Evolutionary conservation across 2,797 vertebrate species (phyloP).

Genomic region (Setipinna tenuifilis): DNA sequence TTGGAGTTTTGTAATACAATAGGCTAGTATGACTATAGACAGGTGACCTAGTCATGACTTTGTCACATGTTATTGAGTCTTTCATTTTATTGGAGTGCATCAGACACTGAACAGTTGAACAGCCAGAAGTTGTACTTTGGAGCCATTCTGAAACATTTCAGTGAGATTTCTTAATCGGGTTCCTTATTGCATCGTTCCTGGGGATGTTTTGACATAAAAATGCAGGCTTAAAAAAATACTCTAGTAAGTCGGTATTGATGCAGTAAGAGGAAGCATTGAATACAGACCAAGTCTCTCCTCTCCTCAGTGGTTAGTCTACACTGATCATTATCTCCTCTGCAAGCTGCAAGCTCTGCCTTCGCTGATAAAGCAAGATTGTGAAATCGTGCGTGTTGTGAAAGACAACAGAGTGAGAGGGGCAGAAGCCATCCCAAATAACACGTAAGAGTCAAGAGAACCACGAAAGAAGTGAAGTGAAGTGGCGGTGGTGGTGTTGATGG

Average conservation of each 20-base stretch:
- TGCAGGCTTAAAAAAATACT: background rate
- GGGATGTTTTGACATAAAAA: constrained; percentile 25
- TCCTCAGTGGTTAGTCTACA: constrained; percentile 57
- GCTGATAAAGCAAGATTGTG: constrained; percentile 47
- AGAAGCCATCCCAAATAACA: constrained; percentile 1
- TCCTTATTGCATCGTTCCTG: background rate
- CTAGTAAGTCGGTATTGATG: background rate
- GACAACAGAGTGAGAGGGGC: constrained; percentile 34
- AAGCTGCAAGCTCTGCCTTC: background rate
- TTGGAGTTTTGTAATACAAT: constrained; percentile 9
- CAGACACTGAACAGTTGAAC: background rate
- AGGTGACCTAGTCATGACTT: background rate
- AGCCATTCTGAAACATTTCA: background rate
- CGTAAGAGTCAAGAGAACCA: background rate
- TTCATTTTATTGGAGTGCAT: background rate
- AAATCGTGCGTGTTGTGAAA: constrained; percentile 48
- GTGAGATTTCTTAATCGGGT: background rate
- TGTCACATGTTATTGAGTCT: constrained; percentile 5
- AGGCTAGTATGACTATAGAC: background rate
- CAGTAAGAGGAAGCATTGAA: constrained; percentile 41
- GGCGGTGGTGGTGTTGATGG: too few relatives aligned
- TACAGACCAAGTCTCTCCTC: constrained; percentile 65
- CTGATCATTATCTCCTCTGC: constrained; percentile 47
- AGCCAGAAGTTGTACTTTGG: background rate
- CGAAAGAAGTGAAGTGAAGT: background rate